Conservation (phyloP, 2,113 vertebrate genomes). For the Mastomys coucha region DNA sequence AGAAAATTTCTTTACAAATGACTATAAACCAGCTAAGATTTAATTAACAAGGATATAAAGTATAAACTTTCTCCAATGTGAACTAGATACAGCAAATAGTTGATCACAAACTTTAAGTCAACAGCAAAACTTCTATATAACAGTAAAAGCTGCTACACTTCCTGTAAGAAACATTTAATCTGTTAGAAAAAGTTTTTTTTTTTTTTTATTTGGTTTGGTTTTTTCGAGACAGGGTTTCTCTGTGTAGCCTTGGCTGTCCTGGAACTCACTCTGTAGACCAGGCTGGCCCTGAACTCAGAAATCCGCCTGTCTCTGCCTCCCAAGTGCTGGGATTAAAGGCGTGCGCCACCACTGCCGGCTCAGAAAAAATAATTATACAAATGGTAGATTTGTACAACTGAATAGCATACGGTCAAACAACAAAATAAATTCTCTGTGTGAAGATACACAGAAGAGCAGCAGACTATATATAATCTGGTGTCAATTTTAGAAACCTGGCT, state of each 20-base stretch:
- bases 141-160: neutral
- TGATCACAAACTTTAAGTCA: neutral
- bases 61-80: neutral
- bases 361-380: neutral
- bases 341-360: too few species aligned
- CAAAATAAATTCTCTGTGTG: neutral
- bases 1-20: slow-evolving; percentile 29
- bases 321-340: too few species aligned
- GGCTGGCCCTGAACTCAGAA: too few species aligned
- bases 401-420: neutral
- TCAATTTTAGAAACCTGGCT: slow-evolving; percentile 16
- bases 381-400: neutral
- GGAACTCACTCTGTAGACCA: too few species aligned
- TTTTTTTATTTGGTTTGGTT: too few species aligned
- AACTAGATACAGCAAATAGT: neutral
- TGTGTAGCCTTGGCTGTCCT: too few species aligned
- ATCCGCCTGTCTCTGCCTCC: too few species aligned
- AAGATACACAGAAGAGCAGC: neutral
- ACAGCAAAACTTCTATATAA: neutral
- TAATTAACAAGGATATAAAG: slow-evolving; percentile 18
- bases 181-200: neutral
- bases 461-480: neutral
- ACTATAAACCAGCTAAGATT: neutral
- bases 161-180: neutral
- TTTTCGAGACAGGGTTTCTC: too few species aligned